Conservation (phyloP, 2,888 invertebrate species). For the Netelia inedita region DNA sequence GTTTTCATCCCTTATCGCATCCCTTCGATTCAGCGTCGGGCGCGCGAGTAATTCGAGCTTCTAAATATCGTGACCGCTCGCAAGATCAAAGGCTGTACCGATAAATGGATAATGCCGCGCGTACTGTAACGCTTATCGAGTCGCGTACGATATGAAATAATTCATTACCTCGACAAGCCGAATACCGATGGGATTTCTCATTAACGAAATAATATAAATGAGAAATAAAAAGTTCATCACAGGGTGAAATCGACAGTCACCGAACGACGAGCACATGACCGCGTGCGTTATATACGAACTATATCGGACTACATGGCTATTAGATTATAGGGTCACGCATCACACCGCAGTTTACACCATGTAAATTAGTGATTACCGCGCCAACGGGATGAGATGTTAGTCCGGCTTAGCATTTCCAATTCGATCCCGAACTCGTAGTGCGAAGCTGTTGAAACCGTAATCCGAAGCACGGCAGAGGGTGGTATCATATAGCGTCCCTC, state of each 20-base stretch:
- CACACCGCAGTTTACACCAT: conserved; percentile 60
- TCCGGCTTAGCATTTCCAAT: conserved; percentile 65
- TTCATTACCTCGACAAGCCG: no score
- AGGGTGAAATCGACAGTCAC: neutral
- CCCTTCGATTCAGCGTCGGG: no score
- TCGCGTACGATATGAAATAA: no score
- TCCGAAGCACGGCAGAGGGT: conserved; percentile 48
- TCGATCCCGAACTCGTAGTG: conserved; percentile 43
- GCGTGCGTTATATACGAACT: neutral
- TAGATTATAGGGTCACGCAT: conserved; percentile 54
- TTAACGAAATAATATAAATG: no score
- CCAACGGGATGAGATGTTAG: conserved; percentile 46
- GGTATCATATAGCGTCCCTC: conserved; percentile 49
- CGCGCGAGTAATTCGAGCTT: no score
- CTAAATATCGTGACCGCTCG: no score
- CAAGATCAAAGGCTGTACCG: no score
- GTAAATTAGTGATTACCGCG: conserved; percentile 65
- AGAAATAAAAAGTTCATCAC: no score
- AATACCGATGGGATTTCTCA: no score
- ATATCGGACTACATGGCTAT: conserved; percentile 10
- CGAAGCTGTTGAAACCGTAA: conserved; percentile 55
- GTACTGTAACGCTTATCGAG: no score
- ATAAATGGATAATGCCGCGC: no score
- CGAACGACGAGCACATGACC: neutral
- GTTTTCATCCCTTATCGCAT: neutral